phyloP scores from a whole-genome alignment of 2,888 invertebrate genomes.

The Habrosyne pyritoides region DNA sequence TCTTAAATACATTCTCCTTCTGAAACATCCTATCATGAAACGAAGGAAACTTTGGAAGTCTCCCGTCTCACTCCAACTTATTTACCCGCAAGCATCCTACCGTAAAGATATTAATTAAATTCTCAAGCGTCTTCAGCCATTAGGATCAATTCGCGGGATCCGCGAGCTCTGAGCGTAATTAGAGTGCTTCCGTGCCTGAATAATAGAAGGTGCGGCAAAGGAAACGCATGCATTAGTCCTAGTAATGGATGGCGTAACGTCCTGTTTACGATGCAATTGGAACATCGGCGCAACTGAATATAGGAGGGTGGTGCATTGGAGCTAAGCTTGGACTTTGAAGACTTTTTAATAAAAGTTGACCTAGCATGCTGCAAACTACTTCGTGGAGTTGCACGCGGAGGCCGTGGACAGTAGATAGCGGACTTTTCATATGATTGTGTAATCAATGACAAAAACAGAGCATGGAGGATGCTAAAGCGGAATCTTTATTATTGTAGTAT shows the following conservation, averaged over 20 bases:
- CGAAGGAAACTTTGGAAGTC: background rate
- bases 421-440: too few relatives aligned
- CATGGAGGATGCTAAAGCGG: too few relatives aligned
- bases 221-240: conserved; percentile 56
- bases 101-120: conserved; percentile 3
- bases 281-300: conserved; percentile 24
- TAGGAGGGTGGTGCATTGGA: conserved; percentile 17
- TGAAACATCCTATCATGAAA: background rate
- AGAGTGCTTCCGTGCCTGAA: conserved; percentile 57
- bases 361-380: too few relatives aligned
- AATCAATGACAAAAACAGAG: too few relatives aligned
- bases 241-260: conserved; percentile 51
- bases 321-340: too few relatives aligned
- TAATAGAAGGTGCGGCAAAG: conserved; percentile 65
- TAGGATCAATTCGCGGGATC: conserved; percentile 8
- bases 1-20: background rate
- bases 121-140: background rate
- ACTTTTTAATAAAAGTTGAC: too few relatives aligned
- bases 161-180: conserved; percentile 41
- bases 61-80: background rate
- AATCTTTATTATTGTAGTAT: too few relatives aligned
- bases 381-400: too few relatives aligned
- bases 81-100: background rate
- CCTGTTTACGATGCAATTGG: conserved; percentile 60
- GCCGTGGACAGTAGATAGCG: too few relatives aligned